These are phyloP conservation scores for Macrophya alboannulata DNA, from an alignment of 2,888 invertebrate species.

Conservation along the genomic window DNA sequence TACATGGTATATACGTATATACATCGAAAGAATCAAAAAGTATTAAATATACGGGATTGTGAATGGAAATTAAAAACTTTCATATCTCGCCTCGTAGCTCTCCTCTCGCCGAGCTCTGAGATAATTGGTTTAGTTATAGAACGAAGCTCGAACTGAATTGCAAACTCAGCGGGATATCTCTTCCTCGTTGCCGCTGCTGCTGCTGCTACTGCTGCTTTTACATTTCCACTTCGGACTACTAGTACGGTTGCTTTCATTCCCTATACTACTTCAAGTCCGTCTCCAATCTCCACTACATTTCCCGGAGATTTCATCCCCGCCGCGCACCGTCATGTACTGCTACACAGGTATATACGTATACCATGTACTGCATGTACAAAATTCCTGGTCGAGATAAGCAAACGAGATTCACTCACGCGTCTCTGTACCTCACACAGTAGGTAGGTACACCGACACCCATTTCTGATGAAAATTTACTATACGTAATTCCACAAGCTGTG, in stretches of 20 bases:
- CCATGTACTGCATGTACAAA: not conserved
- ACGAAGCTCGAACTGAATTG: conserved; percentile 67
- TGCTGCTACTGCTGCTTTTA: conserved; percentile 46
- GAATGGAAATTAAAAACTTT: conserved; percentile 73
- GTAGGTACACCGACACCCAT: too few species aligned
- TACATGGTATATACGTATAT: not conserved
- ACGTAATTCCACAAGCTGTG: too few species aligned
- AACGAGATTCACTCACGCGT: conserved; percentile 1
- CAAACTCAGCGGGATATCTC: conserved; percentile 64
- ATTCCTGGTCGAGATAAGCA: not conserved
- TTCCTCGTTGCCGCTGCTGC: conserved; percentile 56
- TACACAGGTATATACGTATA: not conserved
- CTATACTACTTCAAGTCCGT: not conserved
- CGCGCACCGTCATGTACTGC: too few species aligned
- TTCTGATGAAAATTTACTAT: too few species aligned
- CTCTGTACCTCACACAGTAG: not conserved
- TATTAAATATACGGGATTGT: conserved; percentile 45
- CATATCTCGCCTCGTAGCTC: conserved; percentile 63
- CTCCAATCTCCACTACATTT: not conserved
- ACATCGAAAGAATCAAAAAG: conserved; percentile 9
- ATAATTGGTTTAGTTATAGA: conserved; percentile 77
- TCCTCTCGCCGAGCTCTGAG: conserved; percentile 50
- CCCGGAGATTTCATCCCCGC: not conserved
- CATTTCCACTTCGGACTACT: conserved; percentile 43
- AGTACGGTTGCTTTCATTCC: conserved; percentile 17